A percentile compares a stretch with the other conserved stretches of the same genome.
These are phyloP conservation scores for Semnopithecus entellus DNA, from an alignment of 2,113 vertebrate species.

Conservation along the genomic window DNA sequence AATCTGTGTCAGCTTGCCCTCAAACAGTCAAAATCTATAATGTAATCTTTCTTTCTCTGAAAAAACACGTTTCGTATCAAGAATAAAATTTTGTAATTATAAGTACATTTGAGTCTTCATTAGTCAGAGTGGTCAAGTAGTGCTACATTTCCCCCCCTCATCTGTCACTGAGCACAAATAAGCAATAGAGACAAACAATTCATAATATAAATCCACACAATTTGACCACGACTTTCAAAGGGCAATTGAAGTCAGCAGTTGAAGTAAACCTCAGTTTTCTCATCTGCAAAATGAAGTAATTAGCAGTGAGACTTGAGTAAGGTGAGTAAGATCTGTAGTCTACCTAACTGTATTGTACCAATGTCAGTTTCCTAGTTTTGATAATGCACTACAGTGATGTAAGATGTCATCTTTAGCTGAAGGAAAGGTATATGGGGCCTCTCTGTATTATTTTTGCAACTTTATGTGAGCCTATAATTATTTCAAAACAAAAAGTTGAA, in stretches of 20 bases:
- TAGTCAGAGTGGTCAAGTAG: not conserved
- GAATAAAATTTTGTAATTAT: not conserved
- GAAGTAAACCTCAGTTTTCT: not conserved
- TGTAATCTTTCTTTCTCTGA: not conserved
- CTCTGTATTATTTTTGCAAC: not conserved
- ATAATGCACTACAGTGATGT: not conserved
- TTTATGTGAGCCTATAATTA: not conserved
- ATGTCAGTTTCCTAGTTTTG: not conserved
- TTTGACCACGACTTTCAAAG: not conserved
- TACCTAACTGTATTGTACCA: not conserved
- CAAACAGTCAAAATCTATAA: not conserved
- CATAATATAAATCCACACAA: not conserved
- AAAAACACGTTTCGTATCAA: not conserved
- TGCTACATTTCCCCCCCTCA: not conserved
- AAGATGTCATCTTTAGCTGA: not conserved
- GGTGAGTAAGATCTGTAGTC: not conserved
- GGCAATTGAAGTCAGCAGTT: not conserved
- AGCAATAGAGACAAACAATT: not conserved
- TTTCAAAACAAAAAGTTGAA: not conserved
- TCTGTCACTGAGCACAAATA: not conserved
- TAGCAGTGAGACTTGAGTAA: not conserved
- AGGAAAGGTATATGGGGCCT: not conserved
- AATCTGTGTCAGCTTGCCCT: not conserved
- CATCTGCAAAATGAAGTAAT: not conserved
- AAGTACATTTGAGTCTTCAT: not conserved